Evolutionary conservation across 53 echinoderm and acorn worm species (phyloP).

Genomic region (Paelopatides confundens): DNA sequence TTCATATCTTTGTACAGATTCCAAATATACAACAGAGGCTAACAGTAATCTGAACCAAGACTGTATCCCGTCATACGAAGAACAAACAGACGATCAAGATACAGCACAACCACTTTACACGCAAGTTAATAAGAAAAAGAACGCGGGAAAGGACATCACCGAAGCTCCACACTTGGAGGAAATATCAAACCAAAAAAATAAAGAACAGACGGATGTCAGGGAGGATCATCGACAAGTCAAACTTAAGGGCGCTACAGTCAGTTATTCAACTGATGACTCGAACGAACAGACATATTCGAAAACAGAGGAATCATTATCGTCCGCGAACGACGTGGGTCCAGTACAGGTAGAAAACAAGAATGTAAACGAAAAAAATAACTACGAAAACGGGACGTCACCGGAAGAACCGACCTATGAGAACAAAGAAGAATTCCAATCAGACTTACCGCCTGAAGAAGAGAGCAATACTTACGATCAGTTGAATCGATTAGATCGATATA

Average conservation of each 20-base stretch:
- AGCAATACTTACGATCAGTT: neutral
- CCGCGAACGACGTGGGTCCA: neutral
- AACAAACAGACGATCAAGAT: neutral
- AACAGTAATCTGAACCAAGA: neutral
- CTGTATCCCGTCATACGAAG: neutral
- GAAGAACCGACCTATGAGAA: neutral
- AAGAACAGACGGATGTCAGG: neutral
- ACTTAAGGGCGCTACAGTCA: neutral
- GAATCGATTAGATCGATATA: neutral
- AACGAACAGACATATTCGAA: neutral
- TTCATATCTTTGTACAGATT: neutral
- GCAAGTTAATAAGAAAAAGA: constrained; percentile 1
- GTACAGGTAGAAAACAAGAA: neutral
- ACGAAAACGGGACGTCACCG: neutral
- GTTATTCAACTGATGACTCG: neutral
- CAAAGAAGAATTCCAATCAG: neutral
- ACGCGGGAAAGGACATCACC: neutral
- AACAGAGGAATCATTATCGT: neutral
- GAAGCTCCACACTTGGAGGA: neutral
- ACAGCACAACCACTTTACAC: neutral
- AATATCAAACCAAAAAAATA: neutral
- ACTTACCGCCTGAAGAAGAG: neutral
- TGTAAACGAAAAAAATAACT: neutral
- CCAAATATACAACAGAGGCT: neutral
- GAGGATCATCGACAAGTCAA: neutral